These are phyloP conservation scores for Acrobeloides nanus DNA, from an alignment of 2,888 invertebrate species.

Conservation along the genomic window DNA sequence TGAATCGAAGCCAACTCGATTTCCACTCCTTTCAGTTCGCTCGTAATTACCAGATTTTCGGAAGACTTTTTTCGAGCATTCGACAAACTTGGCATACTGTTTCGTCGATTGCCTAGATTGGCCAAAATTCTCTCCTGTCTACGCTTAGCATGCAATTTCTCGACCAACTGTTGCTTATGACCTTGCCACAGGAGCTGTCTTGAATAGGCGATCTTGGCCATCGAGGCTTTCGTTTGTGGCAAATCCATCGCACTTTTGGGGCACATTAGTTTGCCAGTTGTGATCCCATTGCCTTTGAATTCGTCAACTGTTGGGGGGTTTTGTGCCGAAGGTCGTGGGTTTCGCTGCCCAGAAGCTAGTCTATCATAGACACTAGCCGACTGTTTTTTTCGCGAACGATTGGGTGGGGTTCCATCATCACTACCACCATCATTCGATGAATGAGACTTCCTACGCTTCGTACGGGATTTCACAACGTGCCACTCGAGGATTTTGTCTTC, in stretches of 20 bases:
- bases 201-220: constrained; percentile 53
- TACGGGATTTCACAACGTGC: constrained; percentile 26
- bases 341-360: too few species aligned
- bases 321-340: too few species aligned
- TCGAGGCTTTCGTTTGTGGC: constrained; percentile 37
- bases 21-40: constrained; percentile 3
- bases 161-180: constrained; percentile 27
- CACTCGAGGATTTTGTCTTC: too few species aligned
- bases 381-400: too few species aligned
- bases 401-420: too few species aligned
- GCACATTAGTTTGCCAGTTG: too few species aligned
- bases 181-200: constrained; percentile 45
- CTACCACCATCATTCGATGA: too few species aligned
- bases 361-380: too few species aligned
- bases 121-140: constrained; percentile 12
- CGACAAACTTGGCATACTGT: constrained; percentile 9
- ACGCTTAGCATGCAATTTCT: constrained; percentile 33
- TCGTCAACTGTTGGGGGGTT: too few species aligned
- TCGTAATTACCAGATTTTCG: constrained; percentile 4
- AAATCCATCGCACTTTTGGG: constrained; percentile 12
- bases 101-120: constrained; percentile 6
- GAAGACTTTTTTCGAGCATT: constrained; percentile 2
- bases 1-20: constrained; percentile 22
- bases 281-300: too few species aligned
- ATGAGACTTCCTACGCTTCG: constrained; percentile 14